Evolutionary conservation across 2,113 vertebrate genomes (phyloP).

Genomic region (Rhinoptilus africanus): DNA sequence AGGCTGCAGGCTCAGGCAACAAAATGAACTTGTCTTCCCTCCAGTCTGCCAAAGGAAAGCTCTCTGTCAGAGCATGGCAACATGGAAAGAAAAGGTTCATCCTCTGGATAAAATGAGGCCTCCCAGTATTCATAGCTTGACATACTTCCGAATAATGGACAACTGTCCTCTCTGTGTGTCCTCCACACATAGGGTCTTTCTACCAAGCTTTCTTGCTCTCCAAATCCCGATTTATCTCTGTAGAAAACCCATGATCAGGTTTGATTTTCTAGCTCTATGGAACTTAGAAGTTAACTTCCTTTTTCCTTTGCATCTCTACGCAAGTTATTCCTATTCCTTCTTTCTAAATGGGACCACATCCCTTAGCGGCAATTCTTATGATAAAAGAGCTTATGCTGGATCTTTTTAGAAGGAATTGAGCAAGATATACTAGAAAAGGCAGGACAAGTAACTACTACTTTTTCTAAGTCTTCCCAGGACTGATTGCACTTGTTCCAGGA

Average conservation of each 20-base stretch:
- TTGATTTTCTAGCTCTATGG: background rate
- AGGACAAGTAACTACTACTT: background rate
- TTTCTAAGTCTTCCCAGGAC: background rate
- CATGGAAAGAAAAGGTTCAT: background rate
- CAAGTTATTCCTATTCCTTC: background rate
- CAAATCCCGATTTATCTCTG: background rate
- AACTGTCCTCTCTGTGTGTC: background rate
- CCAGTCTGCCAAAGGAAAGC: background rate
- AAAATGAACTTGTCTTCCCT: fast-evolving
- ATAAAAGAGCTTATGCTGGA: background rate
- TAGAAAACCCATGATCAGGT: background rate
- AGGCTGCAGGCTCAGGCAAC: background rate
- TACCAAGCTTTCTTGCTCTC: background rate
- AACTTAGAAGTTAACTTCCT: background rate
- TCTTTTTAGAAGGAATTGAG: background rate
- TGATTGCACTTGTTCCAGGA: background rate
- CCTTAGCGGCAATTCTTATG: background rate
- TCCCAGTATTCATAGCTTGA: background rate
- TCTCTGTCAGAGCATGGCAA: background rate
- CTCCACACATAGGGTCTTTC: background rate
- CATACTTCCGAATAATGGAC: background rate
- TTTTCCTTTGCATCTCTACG: background rate
- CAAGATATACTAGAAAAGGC: background rate
- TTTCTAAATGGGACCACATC: background rate
- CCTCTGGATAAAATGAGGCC: background rate